Base-by-base conservation (phyloP, 2,113 vertebrate genomes). In the Pachycephala philippinensis region DNA sequence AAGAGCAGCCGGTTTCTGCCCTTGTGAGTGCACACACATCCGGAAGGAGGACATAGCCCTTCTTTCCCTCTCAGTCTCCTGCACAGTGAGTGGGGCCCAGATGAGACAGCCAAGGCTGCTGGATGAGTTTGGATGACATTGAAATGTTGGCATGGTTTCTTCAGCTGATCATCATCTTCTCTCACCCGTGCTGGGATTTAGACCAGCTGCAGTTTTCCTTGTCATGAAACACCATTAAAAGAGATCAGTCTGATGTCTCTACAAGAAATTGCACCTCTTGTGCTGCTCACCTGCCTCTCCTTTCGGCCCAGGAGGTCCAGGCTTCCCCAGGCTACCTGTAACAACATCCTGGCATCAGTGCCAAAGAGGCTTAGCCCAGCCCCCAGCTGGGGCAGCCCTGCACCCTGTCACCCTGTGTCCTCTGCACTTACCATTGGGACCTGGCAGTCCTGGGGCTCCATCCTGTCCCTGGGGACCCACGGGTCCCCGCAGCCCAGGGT, bases 201-300 rank as follows among this genome's bases (percentile, higher is more conserved):
- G 20, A 42, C 17, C 6, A 21, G 8, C 50, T 87, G 49, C 33
- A 74, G 31, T n/a, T 78, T 74, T 89, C 9, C 47, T 81, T 31
- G 19, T n/a, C 19, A 24, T 42, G 71, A 50, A 83, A 8, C 20
- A 68, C 7, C 15, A 17, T 7, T 47, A 7, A 49, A 59, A 89
- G 61, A 91, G 26, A 18, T 26, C 0, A 0, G 16, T 15, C 8
- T 47, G 9, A 4, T 8, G 27, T 18, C 30, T 57, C 15, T 47
- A 85, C 23, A 45, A 84, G 39, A 75, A 95, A 37, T 11, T 37
- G 15, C 27, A 57, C 33, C 21, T 79, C 60, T 54, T 85, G 39
- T 28, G 37, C 15, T 54, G 49, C 95, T 90, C 97, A 98, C 98
- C 98, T 97, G 88, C 22, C 16, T 97, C 85, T 87, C 98, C 98